Base-by-base conservation (phyloP, 2,888 invertebrate genomes). In the Brenthis daphne region DNA sequence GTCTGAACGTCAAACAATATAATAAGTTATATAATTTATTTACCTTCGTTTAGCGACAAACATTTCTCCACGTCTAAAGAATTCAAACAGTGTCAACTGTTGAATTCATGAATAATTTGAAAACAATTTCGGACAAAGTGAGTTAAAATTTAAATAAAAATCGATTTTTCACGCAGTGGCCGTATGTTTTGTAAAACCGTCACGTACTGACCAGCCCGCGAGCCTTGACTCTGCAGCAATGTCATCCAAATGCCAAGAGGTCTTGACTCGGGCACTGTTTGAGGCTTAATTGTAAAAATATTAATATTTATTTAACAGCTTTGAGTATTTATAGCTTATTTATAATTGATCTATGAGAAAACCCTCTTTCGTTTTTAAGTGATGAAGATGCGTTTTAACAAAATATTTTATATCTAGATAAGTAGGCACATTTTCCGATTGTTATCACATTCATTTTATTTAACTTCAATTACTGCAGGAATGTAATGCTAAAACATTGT, bases 211-310 rank as follows among this genome's bases (percentile, higher is more conserved):
- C 57, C 67, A 61, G 66, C 61, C 64, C 71, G 69, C 69, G 72
- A 75, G 77, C 81, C 82, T 83, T 84, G 83, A 83, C 81, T 83
- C 76, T 74, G 73, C 74, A 74, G 78, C 82, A 84, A 82, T 81
- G 81, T 80, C 83, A 82, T 77, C 75, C 73, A 77, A 80, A 82
- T 82, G 78, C 76, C 78, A 75, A 77, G 77, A 77, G 73, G 77
- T 76, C 72, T 71, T 71, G 71, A 70, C 75, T 70, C 73, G 68
- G 56, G 53, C 33, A 47, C 63, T 64, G 66, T 70, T 66, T 64
- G 54, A 61, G 60, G 51, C 54, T 65, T 67, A 68, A 70, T 65
- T 57, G 54, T 66, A 50, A 29, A 63, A 70, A 73, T 70, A 61
- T 68, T 67, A 14, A 68, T 64, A 63, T 57, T 69, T 55, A 60